Evolutionary conservation across 2,113 vertebrate genomes (phyloP).

Genomic region (Muntiacus reevesi): DNA sequence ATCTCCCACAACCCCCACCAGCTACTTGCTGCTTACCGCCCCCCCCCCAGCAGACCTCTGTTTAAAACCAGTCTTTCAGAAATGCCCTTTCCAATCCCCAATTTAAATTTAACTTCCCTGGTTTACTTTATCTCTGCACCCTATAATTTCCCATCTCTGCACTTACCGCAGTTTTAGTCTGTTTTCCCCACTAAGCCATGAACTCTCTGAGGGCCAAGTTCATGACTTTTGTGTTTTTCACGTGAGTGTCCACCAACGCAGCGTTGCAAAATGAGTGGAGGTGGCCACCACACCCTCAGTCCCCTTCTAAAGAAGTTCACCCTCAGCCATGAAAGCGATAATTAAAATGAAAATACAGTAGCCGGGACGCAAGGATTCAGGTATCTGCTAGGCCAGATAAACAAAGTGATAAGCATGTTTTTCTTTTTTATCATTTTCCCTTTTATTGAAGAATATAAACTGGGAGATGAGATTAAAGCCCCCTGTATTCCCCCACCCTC

Average conservation of each 20-base stretch:
- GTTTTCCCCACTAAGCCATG: accelerated
- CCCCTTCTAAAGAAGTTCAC: neutral
- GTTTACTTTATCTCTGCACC: neutral
- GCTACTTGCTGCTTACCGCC: neutral
- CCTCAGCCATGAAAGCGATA: neutral
- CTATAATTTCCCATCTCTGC: neutral
- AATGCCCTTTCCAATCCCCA: neutral
- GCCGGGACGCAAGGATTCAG: neutral
- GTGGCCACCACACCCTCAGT: no score
- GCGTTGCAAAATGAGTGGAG: neutral
- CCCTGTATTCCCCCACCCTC: neutral
- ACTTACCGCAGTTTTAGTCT: neutral
- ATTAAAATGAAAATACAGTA: neutral
- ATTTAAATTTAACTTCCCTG: neutral
- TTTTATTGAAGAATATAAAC: neutral
- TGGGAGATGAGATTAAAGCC: neutral
- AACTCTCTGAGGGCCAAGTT: neutral
- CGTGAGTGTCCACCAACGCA: accelerated
- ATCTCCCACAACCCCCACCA: accelerated
- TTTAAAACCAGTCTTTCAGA: neutral
- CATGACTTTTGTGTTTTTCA: neutral
- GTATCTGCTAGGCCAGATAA: neutral
- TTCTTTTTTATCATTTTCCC: neutral
- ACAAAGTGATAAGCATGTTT: neutral
- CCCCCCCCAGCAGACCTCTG: neutral